A percentile compares a stretch with the other conserved stretches of the same genome.
These are phyloP conservation scores for Pluvialis apricaria DNA, from an alignment of 2,113 vertebrate species.

Conservation along the genomic window DNA sequence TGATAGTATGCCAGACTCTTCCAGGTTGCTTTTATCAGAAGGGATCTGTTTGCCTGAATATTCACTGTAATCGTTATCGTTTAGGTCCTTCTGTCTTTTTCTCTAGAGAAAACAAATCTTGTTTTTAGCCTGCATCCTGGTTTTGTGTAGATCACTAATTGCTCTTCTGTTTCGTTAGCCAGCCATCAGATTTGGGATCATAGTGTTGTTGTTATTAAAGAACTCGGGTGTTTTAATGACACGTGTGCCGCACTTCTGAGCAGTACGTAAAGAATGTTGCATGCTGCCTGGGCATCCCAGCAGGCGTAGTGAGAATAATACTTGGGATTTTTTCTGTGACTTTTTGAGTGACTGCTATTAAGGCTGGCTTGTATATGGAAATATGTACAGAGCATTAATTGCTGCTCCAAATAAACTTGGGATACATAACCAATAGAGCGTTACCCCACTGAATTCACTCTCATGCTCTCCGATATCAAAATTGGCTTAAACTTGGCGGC, in stretches of 20 bases:
- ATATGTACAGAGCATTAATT: background rate
- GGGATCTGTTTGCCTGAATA: background rate
- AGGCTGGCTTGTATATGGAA: background rate
- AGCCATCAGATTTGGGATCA: background rate
- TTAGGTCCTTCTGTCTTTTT: slow-evolving; percentile 6
- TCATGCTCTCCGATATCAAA: background rate
- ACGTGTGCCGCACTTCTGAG: background rate
- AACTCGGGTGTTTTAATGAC: background rate
- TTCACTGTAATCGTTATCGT: background rate
- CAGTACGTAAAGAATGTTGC: background rate
- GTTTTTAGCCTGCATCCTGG: background rate
- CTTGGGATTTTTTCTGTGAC: background rate
- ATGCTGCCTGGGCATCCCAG: background rate
- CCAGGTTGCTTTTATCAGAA: slow-evolving; percentile 7
- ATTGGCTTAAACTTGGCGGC: background rate
- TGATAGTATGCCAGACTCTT: background rate
- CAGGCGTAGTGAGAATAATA: background rate
- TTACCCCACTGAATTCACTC: background rate
- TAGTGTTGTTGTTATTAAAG: background rate
- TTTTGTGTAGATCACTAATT: background rate
- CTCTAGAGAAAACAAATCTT: background rate
- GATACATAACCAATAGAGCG: background rate
- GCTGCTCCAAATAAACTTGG: background rate
- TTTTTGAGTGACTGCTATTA: background rate
- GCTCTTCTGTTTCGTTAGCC: slow-evolving; percentile 2